Evolutionary conservation across 2,888 invertebrate species (phyloP).

Genomic region (Caenorhabditis zanzibari): DNA sequence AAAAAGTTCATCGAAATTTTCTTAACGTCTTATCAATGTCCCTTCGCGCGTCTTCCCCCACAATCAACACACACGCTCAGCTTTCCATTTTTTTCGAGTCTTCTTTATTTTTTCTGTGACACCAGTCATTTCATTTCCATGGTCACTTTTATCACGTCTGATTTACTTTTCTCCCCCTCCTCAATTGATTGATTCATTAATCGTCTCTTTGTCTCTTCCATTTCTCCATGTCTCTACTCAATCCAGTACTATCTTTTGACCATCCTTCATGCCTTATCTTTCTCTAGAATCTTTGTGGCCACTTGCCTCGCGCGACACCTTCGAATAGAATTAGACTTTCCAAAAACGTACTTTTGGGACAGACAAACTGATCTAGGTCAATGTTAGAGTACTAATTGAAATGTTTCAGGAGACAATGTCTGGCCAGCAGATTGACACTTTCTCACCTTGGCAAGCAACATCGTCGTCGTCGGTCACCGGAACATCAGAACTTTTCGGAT

Average conservation of each 20-base stretch:
- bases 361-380: constrained; percentile 38
- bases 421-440: constrained; percentile 58
- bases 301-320: constrained; percentile 39
- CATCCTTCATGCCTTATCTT: constrained; percentile 33
- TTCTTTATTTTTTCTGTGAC: neutral
- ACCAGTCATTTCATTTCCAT: constrained; percentile 40
- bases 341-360: constrained; percentile 43
- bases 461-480: constrained; percentile 68
- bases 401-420: constrained; percentile 59
- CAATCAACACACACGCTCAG: constrained; percentile 44
- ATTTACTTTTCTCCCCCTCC: constrained; percentile 50
- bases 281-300: constrained; percentile 37
- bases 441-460: constrained; percentile 61
- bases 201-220: constrained; percentile 20
- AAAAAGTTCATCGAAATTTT: constrained; percentile 12
- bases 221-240: constrained; percentile 17
- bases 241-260: constrained; percentile 8
- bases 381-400: constrained; percentile 9
- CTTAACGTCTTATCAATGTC: constrained; percentile 20
- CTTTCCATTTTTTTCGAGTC: constrained; percentile 34
- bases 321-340: constrained; percentile 20
- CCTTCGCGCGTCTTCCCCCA: constrained; percentile 7
- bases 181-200: constrained; percentile 60
- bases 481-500: constrained; percentile 73
- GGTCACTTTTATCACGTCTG: constrained; percentile 63